A percentile compares a stretch with the other conserved stretches of the same genome.
Conservation (phyloP, 2,113 vertebrate species). For the Cromileptes altivelis region DNA sequence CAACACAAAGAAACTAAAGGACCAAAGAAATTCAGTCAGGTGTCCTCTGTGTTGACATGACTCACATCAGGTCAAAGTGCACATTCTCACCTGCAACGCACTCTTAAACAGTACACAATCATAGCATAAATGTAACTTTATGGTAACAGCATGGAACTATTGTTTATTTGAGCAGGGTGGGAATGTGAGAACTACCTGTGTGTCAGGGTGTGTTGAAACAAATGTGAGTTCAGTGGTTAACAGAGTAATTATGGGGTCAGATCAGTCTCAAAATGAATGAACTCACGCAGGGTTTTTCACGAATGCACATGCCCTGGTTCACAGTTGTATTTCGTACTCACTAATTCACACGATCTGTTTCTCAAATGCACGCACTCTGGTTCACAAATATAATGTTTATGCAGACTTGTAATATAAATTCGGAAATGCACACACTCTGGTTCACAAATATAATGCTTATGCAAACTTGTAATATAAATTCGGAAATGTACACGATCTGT, state of each 20-base stretch:
- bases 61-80: conserved; percentile 65
- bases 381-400: too few species aligned
- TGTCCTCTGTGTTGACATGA: conserved; percentile 28
- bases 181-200: conserved; percentile 44
- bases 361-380: too few species aligned
- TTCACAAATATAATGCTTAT: too few species aligned
- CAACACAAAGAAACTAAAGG: conserved; percentile 4
- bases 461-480: too few species aligned
- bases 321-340: too few species aligned
- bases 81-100: conserved; percentile 70
- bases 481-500: too few species aligned
- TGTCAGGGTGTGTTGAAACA: conserved; percentile 43
- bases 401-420: too few species aligned
- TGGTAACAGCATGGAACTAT: neutral
- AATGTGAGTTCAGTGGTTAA: conserved; percentile 45
- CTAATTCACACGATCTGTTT: too few species aligned
- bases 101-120: neutral
- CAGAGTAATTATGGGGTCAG: neutral
- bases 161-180: conserved; percentile 73
- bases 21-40: conserved; percentile 37
- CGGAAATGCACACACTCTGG: too few species aligned
- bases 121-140: conserved; percentile 11
- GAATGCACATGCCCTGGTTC: too few species aligned
- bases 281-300: too few species aligned
- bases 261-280: too few species aligned